These are phyloP conservation scores for Erebia aethiops DNA, from an alignment of 2,888 invertebrate species.

Conservation along the genomic window DNA sequence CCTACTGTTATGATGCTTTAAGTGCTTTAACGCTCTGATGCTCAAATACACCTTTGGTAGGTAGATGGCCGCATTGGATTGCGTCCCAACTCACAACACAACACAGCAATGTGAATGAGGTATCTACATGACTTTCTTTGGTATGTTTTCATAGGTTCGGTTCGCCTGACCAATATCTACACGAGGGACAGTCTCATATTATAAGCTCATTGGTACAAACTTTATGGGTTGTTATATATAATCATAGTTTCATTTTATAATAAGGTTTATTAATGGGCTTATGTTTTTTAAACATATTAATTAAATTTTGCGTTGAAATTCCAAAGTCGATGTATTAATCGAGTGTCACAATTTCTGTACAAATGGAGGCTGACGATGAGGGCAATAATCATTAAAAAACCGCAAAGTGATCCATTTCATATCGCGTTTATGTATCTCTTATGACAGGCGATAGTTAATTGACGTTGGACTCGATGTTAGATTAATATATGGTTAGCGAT, in stretches of 20 bases:
- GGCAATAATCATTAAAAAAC: no score
- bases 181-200: conserved; percentile 29
- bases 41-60: no score
- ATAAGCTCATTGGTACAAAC: conserved; percentile 56
- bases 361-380: conserved; percentile 7
- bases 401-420: neutral
- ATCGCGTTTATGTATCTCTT: conserved; percentile 2
- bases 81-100: neutral
- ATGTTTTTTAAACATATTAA: conserved; percentile 32
- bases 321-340: conserved; percentile 27
- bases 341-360: conserved; percentile 15
- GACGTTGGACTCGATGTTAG: neutral
- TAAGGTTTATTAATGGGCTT: conserved; percentile 51
- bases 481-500: neutral
- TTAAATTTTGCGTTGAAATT: conserved; percentile 22
- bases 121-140: neutral
- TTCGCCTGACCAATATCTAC: conserved; percentile 4
- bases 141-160: neutral
- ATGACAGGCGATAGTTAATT: neutral
- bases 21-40: no score
- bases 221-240: conserved; percentile 42
- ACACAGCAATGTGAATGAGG: neutral
- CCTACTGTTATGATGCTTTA: no score
- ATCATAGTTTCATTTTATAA: conserved; percentile 40
- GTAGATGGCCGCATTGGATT: no score